Conservation (phyloP, 2,113 vertebrate genomes). For the Limnothrissa miodon region DNA sequence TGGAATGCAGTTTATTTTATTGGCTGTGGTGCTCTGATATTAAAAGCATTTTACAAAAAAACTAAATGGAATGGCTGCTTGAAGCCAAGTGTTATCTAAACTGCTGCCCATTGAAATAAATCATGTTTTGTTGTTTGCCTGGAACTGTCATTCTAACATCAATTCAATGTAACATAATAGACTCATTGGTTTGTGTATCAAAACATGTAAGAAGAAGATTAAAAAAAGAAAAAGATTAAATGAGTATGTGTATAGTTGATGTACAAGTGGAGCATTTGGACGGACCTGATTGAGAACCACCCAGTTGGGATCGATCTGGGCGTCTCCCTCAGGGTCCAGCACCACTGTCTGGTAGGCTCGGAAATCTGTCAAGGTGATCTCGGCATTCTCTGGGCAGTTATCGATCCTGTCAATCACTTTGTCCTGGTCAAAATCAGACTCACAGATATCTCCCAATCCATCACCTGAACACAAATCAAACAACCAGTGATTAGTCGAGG, state of each 20-base stretch:
- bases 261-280: background rate
- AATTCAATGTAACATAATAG: no score
- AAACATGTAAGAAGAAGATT: no score
- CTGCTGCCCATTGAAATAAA: background rate
- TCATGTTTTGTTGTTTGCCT: background rate
- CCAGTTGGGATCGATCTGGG: constrained; percentile 98
- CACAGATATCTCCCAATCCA: constrained; percentile 90
- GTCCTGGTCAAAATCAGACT: constrained; percentile 95
- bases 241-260: background rate
- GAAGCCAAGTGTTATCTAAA: background rate
- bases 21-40: no score
- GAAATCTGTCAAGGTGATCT: constrained; percentile 97
- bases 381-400: constrained; percentile 94
- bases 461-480: constrained; percentile 71
- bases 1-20: no score
- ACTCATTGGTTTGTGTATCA: no score
- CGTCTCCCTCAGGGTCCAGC: constrained; percentile 94
- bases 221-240: no score
- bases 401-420: constrained; percentile 93
- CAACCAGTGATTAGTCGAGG: background rate
- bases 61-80: no score
- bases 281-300: constrained; percentile 93
- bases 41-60: no score
- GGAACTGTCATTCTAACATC: no score
- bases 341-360: constrained; percentile 97